Evolutionary conservation across 2,113 vertebrate species (phyloP).

Genomic region (Dasyurus viverrinus): DNA sequence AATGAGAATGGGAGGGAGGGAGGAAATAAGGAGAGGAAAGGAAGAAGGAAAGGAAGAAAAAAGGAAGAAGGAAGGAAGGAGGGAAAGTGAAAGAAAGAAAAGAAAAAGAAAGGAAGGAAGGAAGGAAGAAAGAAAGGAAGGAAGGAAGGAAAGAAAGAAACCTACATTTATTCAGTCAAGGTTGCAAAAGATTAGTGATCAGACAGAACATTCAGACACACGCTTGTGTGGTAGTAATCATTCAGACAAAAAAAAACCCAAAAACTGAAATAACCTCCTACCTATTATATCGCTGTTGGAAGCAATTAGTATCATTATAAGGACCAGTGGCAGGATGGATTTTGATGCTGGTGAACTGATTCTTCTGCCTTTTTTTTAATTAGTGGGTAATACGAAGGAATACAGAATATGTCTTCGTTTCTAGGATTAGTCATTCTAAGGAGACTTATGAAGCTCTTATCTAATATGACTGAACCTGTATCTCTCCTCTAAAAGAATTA

Average conservation of each 20-base stretch:
- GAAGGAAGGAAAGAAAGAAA: too few relatives aligned
- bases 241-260: not conserved
- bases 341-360: not conserved
- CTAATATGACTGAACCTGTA: not conserved
- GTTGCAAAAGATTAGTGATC: not conserved
- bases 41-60: too few relatives aligned
- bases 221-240: not conserved
- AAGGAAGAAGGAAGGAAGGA: too few relatives aligned
- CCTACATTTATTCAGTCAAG: not conserved
- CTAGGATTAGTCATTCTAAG: not conserved
- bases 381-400: not conserved
- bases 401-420: not conserved
- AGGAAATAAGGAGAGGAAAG: too few relatives aligned
- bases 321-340: not conserved
- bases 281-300: not conserved
- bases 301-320: not conserved
- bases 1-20: too few relatives aligned
- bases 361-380: not conserved
- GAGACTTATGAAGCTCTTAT: not conserved
- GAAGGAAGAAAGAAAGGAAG: too few relatives aligned
- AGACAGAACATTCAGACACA: not conserved
- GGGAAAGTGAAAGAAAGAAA: too few relatives aligned
- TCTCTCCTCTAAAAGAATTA: not conserved
- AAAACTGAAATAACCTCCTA: not conserved
- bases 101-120: too few relatives aligned